phyloP scores from a whole-genome alignment of 2,888 invertebrate species.

The Thymelicus sylvestris region DNA sequence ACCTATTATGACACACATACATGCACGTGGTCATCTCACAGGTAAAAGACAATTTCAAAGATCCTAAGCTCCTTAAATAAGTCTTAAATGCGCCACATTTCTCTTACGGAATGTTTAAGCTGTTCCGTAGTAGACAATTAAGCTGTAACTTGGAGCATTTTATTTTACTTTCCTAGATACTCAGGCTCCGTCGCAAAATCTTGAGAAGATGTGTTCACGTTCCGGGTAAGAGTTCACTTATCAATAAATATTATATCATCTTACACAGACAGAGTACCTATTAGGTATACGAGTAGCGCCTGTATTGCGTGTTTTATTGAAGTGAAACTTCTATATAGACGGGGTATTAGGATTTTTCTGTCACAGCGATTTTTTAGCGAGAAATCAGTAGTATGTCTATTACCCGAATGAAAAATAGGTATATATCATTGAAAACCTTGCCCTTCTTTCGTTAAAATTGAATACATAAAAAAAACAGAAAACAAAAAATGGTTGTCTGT shows the following conservation, averaged over 20 bases:
- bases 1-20: not conserved
- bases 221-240: not conserved
- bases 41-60: conserved; percentile 10
- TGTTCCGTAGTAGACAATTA: conserved; percentile 23
- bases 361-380: no score
- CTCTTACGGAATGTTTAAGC: conserved; percentile 21
- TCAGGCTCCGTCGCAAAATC: not conserved
- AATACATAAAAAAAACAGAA: no score
- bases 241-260: not conserved
- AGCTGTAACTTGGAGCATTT: conserved; percentile 16
- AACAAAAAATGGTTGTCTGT: no score
- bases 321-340: no score
- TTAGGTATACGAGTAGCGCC: no score
- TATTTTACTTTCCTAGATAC: conserved; percentile 3
- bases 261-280: no score
- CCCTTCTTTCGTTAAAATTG: no score
- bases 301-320: no score
- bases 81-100: conserved; percentile 27
- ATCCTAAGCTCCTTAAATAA: conserved; percentile 19
- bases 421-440: no score
- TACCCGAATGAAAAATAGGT: no score
- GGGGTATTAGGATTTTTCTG: no score
- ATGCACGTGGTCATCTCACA: not conserved
- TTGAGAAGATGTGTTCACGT: conserved; percentile 1
- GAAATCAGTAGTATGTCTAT: no score